These are phyloP conservation scores for Triplophysa rosa DNA, from an alignment of 2,113 vertebrate genomes.

Conservation along the genomic window DNA sequence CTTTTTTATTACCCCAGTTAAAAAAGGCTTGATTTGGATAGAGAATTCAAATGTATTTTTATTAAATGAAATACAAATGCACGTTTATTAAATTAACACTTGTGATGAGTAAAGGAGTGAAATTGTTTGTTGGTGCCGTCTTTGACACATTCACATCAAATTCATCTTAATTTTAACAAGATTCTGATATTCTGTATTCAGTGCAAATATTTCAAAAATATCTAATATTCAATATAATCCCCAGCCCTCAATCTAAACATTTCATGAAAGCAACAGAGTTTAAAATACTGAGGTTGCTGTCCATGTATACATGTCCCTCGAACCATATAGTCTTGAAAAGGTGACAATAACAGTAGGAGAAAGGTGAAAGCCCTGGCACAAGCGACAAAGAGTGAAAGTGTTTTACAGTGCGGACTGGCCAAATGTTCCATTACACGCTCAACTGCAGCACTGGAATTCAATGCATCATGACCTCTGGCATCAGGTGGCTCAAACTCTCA, in stretches of 20 bases:
- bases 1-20: too few species aligned
- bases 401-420: constrained; percentile 39
- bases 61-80: too few species aligned
- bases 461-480: constrained; percentile 56
- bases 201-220: too few species aligned
- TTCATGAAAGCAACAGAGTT: neutral
- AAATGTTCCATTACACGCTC: constrained; percentile 68
- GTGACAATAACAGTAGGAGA: neutral
- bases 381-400: constrained; percentile 1
- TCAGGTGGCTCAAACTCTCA: constrained; percentile 16
- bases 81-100: too few species aligned
- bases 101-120: too few species aligned
- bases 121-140: too few species aligned
- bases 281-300: neutral
- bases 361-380: neutral
- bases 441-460: constrained; percentile 67
- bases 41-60: too few species aligned
- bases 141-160: too few species aligned
- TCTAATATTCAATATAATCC: too few species aligned
- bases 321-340: neutral
- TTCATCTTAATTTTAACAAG: too few species aligned
- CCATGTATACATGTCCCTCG: neutral
- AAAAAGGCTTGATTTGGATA: too few species aligned
- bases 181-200: too few species aligned
- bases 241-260: neutral